Evolutionary conservation across 2,113 vertebrate genomes (phyloP), one percentile per base, ranked within the genome.

Genomic region (Siniperca knerii): DNA sequence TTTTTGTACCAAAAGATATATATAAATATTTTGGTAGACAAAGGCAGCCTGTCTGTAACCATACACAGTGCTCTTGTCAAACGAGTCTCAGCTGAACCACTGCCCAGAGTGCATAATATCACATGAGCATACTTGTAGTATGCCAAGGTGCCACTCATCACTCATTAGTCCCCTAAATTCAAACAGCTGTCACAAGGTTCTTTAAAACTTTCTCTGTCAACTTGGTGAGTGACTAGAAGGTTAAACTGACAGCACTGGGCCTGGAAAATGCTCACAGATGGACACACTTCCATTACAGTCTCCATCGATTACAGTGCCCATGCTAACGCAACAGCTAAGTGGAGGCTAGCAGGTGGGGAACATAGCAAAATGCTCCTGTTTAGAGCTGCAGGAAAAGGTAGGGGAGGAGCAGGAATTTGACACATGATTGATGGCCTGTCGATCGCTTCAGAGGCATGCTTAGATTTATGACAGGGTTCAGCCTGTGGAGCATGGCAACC

Each of bases 391-490:
- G 71, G 55, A 75, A 79, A n/a, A 77, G 85, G 82, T 86, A 77
- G 73, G 82, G 91, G 89, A 82, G 90, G 90, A 82, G 84, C 81
- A 11, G 82, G 58, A 18, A 21, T 50, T 23, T 84, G 90, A 94
- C 89, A 87, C 46, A 82, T 91, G 93, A 94, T 75, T 90, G 93
- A 95, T 94, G 91, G 82, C 71, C 90, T 92, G 93, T 94, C 93
- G 68, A 92, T 93, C 85, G 93, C 90, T 91, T 89, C 91, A 90
- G 90, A 93, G 89, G 80, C 89, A 75, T 57, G 84, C 79, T 75
- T 21, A 67, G 91, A 95, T 95, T 94, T 92, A 94, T 90, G 92
- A 89, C 83, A 35, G 82, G 71, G 29, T 73, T 74, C 70, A 70
- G 89, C 76, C 85, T 76, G 82, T 79, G 84, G 87, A 11, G 79